Evolutionary conservation across 2,113 vertebrate genomes (phyloP).

Genomic region (Cairina moschata): DNA sequence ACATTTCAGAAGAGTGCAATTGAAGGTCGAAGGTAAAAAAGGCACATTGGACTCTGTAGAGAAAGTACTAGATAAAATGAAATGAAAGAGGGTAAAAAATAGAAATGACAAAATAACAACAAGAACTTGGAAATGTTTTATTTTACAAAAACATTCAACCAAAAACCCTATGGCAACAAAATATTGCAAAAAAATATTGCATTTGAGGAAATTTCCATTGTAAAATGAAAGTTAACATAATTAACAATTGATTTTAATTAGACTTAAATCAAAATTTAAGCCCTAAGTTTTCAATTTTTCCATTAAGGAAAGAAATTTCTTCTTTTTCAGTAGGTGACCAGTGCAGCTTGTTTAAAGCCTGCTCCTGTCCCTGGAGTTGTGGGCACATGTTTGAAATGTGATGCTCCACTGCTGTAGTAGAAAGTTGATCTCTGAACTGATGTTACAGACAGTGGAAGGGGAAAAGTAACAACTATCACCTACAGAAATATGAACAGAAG

Average conservation of each 20-base stretch:
- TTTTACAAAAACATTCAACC: neutral
- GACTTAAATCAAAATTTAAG: neutral
- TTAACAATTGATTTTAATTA: constrained; percentile 34
- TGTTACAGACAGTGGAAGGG: neutral
- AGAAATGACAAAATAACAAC: neutral
- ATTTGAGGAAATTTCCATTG: neutral
- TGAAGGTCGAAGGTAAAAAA: neutral
- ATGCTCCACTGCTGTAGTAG: rapidly evolving
- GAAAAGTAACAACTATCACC: neutral
- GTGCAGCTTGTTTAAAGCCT: neutral
- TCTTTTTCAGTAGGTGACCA: neutral
- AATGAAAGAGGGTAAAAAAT: neutral
- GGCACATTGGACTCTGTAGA: neutral
- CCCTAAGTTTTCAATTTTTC: no score
- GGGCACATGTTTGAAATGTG: neutral
- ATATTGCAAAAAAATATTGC: neutral
- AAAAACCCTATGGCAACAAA: neutral
- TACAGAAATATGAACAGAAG: neutral
- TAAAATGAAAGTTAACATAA: neutral
- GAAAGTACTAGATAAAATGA: neutral
- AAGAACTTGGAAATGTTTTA: neutral
- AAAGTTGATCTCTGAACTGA: neutral
- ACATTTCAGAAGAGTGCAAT: neutral
- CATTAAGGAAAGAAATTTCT: neutral
- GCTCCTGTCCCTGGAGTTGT: neutral